These are phyloP conservation scores for Clanis bilineata DNA, from an alignment of 2,888 invertebrate species.

Conservation along the genomic window DNA sequence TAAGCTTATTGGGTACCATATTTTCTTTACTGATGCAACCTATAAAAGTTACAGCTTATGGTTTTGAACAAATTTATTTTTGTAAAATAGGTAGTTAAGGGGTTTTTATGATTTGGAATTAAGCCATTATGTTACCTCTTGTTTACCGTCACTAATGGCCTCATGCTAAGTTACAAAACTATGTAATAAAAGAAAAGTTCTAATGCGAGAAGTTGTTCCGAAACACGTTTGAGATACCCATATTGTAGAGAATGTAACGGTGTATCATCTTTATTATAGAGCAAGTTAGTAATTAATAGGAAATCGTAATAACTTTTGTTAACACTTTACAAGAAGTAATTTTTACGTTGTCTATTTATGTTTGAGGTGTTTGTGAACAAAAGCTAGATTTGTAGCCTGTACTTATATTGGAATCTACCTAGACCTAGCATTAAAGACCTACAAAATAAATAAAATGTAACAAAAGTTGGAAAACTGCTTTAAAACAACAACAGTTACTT, in stretches of 20 bases:
- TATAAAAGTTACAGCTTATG: slow-evolving; percentile 26
- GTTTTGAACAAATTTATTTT: no score
- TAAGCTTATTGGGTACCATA: neutral
- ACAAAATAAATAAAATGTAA: no score
- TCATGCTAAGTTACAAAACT: slow-evolving; percentile 27
- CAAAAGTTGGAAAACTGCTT: no score
- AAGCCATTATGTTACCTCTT: slow-evolving; percentile 41
- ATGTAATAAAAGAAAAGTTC: slow-evolving; percentile 2
- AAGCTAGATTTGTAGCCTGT: no score
- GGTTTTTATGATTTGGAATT: slow-evolving; percentile 36
- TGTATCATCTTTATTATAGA: neutral
- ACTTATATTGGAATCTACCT: no score
- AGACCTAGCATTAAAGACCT: no score
- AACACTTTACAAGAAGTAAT: no score
- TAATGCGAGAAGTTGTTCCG: slow-evolving; percentile 2
- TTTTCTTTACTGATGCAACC: neutral
- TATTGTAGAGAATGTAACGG: neutral
- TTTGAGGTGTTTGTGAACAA: no score
- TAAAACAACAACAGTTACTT: no score
- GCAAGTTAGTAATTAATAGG: neutral
- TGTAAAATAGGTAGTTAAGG: no score
- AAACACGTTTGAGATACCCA: neutral
- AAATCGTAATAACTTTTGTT: neutral
- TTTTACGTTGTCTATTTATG: no score
- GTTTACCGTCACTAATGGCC: slow-evolving; percentile 38